phyloP scores from a whole-genome alignment of 2,888 invertebrate species.

The Lasioglossum lativentre region DNA sequence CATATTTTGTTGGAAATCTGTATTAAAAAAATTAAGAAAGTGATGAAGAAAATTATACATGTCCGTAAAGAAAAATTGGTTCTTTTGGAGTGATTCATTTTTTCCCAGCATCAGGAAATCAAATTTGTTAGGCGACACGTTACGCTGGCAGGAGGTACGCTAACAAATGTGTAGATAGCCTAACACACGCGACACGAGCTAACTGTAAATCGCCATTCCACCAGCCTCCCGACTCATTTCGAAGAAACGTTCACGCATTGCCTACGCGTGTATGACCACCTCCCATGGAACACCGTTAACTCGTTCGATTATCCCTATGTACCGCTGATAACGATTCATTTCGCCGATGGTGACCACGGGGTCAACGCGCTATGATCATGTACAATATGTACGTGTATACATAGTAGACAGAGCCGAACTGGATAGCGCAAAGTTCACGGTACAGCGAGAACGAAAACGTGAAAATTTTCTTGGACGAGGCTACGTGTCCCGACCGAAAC shows the following conservation, averaged over 20 bases:
- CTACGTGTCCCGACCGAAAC: not conserved
- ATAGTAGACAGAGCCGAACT: not conserved
- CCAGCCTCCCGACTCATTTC: not conserved
- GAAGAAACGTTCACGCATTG: constrained; percentile 29
- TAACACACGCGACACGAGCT: not conserved
- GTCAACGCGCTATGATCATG: not conserved
- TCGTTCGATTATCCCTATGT: not conserved
- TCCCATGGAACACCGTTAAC: constrained; percentile 30
- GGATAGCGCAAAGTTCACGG: not conserved
- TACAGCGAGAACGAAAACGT: not conserved
- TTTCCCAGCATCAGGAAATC: not conserved
- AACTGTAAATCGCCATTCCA: not conserved
- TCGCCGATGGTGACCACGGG: not conserved
- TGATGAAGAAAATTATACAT: not conserved
- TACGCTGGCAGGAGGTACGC: not conserved
- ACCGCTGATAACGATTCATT: constrained; percentile 9
- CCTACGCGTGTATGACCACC: constrained; percentile 13
- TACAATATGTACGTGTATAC: not conserved
- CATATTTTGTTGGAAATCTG: too few species aligned
- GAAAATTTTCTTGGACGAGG: constrained; percentile 1
- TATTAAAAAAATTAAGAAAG: too few species aligned
- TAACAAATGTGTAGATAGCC: not conserved
- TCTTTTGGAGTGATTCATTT: not conserved
- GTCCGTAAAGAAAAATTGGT: not conserved
- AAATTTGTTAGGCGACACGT: not conserved